These are phyloP conservation scores for Neogale vison DNA, from an alignment of 2,113 vertebrate species.

Conservation along the genomic window DNA sequence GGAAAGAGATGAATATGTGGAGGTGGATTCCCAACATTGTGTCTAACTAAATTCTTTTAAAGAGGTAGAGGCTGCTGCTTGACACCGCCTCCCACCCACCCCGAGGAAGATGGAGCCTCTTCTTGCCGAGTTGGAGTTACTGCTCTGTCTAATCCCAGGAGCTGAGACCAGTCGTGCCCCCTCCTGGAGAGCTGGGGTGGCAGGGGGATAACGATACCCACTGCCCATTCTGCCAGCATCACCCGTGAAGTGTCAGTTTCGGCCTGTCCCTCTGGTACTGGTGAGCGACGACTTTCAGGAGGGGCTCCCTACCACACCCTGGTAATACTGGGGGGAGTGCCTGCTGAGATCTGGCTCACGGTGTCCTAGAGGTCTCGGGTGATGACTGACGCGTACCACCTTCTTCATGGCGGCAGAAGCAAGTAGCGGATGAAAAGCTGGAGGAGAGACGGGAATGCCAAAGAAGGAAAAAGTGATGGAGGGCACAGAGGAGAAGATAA, in stretches of 20 bases:
- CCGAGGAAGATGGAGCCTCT: too few species aligned
- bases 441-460: background rate
- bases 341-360: background rate
- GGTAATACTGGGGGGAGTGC: background rate
- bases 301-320: too few species aligned
- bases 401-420: background rate
- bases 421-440: background rate
- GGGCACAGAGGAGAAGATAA: background rate
- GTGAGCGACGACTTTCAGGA: background rate
- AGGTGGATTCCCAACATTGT: background rate
- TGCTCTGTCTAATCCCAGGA: background rate
- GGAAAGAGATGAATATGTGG: background rate
- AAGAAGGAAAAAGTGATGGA: background rate
- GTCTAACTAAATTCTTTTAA: background rate
- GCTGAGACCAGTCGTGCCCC: background rate
- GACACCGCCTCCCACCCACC: rapidly evolving
- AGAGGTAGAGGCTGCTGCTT: background rate
- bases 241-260: background rate
- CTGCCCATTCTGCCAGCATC: background rate
- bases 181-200: background rate
- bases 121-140: background rate
- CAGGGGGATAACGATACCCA: background rate
- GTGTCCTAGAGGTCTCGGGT: background rate
- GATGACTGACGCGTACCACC: background rate
- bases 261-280: background rate